A percentile compares a stretch with the other conserved stretches of the same genome.
These are phyloP conservation scores for Sinocyclocheilus rhinocerous DNA, from an alignment of 2,113 vertebrate genomes.

Conservation along the genomic window DNA sequence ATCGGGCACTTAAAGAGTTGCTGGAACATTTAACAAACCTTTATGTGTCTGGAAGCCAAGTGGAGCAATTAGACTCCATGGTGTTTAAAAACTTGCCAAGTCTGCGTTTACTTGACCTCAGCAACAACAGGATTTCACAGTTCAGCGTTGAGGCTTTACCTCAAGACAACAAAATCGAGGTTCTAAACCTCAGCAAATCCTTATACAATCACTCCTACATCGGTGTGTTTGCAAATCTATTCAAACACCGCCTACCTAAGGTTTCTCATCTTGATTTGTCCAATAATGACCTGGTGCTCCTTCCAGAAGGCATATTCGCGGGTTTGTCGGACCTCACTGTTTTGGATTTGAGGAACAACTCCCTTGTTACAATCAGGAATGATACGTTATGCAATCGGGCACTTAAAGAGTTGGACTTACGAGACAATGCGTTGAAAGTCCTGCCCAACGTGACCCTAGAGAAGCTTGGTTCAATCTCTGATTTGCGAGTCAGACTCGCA, in stretches of 20 bases:
- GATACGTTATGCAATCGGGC: constrained; percentile 74
- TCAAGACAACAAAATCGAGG: constrained; percentile 71
- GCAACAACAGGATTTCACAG: constrained; percentile 79
- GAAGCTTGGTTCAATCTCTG: constrained; percentile 71
- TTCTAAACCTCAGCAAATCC: constrained; percentile 75
- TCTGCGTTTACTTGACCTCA: constrained; percentile 84
- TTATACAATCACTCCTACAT: constrained; percentile 65
- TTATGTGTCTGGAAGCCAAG: constrained; percentile 81
- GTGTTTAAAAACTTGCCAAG: constrained; percentile 82
- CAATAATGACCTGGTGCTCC: constrained; percentile 79
- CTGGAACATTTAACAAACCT: constrained; percentile 80
- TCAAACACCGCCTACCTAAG: constrained; percentile 67
- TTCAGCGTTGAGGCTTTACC: constrained; percentile 79
- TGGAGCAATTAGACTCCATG: constrained; percentile 75
- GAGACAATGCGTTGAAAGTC: constrained; percentile 80
- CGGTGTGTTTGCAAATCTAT: constrained; percentile 62
- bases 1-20: constrained; percentile 72
- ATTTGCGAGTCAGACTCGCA: constrained; percentile 72
- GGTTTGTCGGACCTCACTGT: constrained; percentile 72
- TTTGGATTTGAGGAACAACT: constrained; percentile 87
- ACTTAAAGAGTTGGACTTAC: constrained; percentile 83
- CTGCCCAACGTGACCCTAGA: constrained; percentile 73
- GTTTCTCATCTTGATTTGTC: constrained; percentile 82
- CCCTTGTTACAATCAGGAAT: constrained; percentile 78
- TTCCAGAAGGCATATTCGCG: constrained; percentile 74